These are phyloP conservation scores for Polypterus bichir DNA, from an alignment of 2,113 vertebrate genomes.

Conservation along the genomic window DNA sequence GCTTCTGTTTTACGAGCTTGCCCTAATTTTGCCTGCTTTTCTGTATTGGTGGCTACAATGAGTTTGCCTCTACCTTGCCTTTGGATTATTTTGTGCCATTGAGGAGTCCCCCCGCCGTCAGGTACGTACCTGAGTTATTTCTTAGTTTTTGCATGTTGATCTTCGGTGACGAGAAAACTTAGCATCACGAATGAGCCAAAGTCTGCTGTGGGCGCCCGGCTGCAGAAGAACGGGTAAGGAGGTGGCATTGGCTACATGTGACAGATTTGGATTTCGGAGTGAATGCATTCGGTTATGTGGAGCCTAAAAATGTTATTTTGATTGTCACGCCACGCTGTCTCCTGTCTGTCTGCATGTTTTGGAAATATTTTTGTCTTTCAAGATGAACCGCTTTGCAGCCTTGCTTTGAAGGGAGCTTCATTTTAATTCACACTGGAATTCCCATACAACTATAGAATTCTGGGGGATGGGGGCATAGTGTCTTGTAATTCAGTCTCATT, in stretches of 20 bases:
- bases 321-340: too few species aligned
- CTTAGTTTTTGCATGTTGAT: constrained; percentile 4
- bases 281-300: too few species aligned
- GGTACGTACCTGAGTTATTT: constrained; percentile 46
- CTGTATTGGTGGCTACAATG: constrained; percentile 37
- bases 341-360: too few species aligned
- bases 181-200: not conserved
- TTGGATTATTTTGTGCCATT: not conserved
- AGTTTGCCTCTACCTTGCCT: constrained; percentile 27
- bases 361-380: constrained; percentile 22
- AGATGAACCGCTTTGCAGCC: constrained; percentile 34
- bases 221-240: too few species aligned
- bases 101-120: constrained; percentile 41
- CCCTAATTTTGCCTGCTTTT: constrained; percentile 15
- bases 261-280: too few species aligned
- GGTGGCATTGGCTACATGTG: too few species aligned
- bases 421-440: constrained; percentile 21
- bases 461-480: not conserved
- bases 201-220: too few species aligned
- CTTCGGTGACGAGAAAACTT: constrained; percentile 22
- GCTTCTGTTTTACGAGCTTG: constrained; percentile 29
- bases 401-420: constrained; percentile 27
- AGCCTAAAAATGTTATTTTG: too few species aligned
- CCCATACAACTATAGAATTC: constrained; percentile 23
- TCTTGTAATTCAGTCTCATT: constrained; percentile 1